Evolutionary conservation across 2,888 invertebrate species (phyloP).

Genomic region (Dioctria rufipes): DNA sequence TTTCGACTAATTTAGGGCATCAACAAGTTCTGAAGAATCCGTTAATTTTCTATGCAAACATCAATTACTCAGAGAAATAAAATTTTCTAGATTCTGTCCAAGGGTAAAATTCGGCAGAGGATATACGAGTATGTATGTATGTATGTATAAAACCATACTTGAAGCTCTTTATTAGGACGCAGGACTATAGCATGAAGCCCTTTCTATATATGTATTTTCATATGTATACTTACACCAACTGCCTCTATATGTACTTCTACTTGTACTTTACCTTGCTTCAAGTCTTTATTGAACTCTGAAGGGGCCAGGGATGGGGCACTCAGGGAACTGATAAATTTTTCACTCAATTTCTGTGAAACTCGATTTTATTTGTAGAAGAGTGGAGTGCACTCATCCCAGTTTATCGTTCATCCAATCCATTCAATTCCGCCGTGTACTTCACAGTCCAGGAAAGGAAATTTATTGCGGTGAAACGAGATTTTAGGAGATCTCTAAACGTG

Average conservation of each 20-base stretch:
- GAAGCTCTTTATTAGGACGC: not conserved
- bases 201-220: too few relatives aligned
- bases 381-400: not conserved
- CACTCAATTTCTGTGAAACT: too few relatives aligned
- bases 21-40: constrained; percentile 25
- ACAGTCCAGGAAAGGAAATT: too few relatives aligned
- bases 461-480: constrained; percentile 13
- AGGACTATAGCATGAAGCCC: not conserved
- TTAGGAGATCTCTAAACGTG: constrained; percentile 41
- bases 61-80: not conserved
- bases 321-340: too few relatives aligned
- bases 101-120: too few relatives aligned
- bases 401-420: too few relatives aligned
- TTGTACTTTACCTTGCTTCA: not conserved
- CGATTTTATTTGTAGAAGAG: constrained; percentile 13
- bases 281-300: not conserved
- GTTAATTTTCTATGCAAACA: constrained; percentile 4
- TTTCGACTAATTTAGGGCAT: not conserved
- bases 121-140: too few relatives aligned
- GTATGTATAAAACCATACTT: too few relatives aligned
- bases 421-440: too few relatives aligned
- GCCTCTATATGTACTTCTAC: too few relatives aligned
- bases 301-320: too few relatives aligned
- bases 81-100: not conserved
- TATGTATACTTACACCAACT: too few relatives aligned